phyloP scores from a whole-genome alignment of 2,113 vertebrate genomes.

The Emydocephalus ijimae region DNA sequence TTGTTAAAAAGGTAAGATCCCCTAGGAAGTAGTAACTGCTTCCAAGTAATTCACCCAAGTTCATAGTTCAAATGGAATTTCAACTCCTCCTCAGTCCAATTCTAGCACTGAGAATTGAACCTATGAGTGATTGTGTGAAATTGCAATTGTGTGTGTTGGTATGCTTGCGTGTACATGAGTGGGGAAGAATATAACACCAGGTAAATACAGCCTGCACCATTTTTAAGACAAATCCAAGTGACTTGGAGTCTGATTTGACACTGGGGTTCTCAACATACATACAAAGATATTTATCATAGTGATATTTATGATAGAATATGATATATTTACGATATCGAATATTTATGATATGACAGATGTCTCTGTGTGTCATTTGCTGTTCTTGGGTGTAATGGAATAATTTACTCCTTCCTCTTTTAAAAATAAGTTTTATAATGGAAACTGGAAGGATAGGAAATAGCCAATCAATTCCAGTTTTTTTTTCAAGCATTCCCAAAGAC shows the following conservation, averaged over 20 bases:
- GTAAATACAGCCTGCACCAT: neutral
- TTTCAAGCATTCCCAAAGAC: neutral
- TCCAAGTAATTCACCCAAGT: neutral
- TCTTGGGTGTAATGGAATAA: neutral
- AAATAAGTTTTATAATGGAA: neutral
- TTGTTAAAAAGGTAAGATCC: neutral
- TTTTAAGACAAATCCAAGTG: neutral
- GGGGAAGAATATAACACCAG: neutral
- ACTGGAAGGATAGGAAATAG: neutral
- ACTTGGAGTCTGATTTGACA: neutral
- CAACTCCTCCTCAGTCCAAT: neutral
- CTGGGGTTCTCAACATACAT: neutral
- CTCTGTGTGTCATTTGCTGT: neutral
- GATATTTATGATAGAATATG: neutral
- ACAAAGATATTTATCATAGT: neutral
- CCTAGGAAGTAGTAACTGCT: neutral
- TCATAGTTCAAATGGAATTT: neutral
- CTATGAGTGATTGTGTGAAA: neutral
- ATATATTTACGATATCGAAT: neutral
- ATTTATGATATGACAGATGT: neutral
- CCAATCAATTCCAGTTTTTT: neutral
- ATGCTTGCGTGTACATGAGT: neutral
- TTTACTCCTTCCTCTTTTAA: neutral
- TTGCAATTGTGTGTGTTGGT: too few relatives aligned
- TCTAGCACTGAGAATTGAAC: neutral